Base-by-base conservation (phyloP, 2,797 vertebrate species). In the Leuciscus waleckii region DNA sequence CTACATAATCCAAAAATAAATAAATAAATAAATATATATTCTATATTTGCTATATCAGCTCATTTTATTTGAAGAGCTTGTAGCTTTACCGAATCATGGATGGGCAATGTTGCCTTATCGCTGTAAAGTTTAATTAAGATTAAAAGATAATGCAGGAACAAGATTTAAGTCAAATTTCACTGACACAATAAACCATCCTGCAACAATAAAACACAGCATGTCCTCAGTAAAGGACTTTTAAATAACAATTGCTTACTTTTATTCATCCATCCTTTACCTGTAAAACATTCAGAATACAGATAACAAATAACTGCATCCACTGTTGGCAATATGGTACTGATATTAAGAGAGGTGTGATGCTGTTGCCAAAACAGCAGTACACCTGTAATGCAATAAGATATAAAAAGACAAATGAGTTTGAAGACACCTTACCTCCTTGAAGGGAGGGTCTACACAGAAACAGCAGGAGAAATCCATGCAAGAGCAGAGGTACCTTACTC, bases 351-450 rank as follows among this genome's bases (percentile, higher is more conserved):
- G 21, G 3, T 70, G 29, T 70, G 75, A 81, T 75, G 39, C 56
- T 69, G 51, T 63, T 83, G 41, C 77, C 61, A 81, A 77, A 70
- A 76, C n/a, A 70, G 65, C 74, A 71, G 2, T 41, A 65, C 79
- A 88, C 76, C 82, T 82, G 83, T 41, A 79, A 82, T 39, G 4
- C 68, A 67, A 74, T 29, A 26, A 84, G 43, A 84, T 6, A 58
- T 49, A 83, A 74, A 39, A 61, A 7, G 23, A 21, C 14, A 26
- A 78, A 67, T 35, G 8, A 74, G 37, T 76, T 43, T 69, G 32
- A 21, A 73, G 56, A 39, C 32, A 56, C 91, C 98, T 96, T 96
- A 98, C 97, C 98, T 98, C 98, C 97, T 93, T 97, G 96, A 93
- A 96, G 94, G 56, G 97, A 96, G 68, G 96, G 95, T 90, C 93